Percentiles rank a stretch among this genome's conserved stretches.
These are phyloP conservation scores for Drosophila falleni DNA, from an alignment of 2,888 invertebrate genomes.

Conservation along the genomic window DNA sequence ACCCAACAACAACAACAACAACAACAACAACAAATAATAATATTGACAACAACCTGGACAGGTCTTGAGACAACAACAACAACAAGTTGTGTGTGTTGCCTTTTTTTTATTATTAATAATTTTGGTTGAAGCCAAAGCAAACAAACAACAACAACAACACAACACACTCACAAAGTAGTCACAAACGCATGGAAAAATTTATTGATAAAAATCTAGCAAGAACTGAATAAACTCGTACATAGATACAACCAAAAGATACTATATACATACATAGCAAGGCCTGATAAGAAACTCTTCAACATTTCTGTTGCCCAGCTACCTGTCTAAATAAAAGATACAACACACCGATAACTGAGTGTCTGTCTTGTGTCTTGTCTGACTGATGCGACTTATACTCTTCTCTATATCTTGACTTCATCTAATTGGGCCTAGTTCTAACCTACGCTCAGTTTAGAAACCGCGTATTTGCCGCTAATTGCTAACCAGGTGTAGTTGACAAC, in stretches of 20 bases:
- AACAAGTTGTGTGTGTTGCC: constrained; percentile 32
- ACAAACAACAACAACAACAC: constrained; percentile 40
- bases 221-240: constrained; percentile 29
- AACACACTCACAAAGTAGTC: constrained; percentile 23
- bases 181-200: constrained; percentile 32
- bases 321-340: constrained; percentile 61
- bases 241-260: constrained; percentile 55
- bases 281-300: constrained; percentile 61
- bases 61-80: constrained; percentile 49
- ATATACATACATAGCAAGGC: constrained; percentile 10
- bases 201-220: constrained; percentile 61
- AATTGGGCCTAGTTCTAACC: constrained; percentile 55
- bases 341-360: constrained; percentile 17
- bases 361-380: constrained; percentile 15
- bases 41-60: constrained; percentile 45
- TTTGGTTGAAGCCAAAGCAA: constrained; percentile 48
- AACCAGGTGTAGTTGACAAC: constrained; percentile 41
- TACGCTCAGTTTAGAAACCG: constrained; percentile 45
- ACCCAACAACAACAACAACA: neutral
- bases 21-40: constrained; percentile 22
- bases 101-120: constrained; percentile 53
- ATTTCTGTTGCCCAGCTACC: constrained; percentile 59
- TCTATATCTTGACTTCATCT: constrained; percentile 49
- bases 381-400: constrained; percentile 20
- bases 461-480: constrained; percentile 55